Evolutionary conservation across 2,113 vertebrate genomes (phyloP), one percentile per base, ranked within the genome.

Genomic region (Etheostoma cragini): DNA sequence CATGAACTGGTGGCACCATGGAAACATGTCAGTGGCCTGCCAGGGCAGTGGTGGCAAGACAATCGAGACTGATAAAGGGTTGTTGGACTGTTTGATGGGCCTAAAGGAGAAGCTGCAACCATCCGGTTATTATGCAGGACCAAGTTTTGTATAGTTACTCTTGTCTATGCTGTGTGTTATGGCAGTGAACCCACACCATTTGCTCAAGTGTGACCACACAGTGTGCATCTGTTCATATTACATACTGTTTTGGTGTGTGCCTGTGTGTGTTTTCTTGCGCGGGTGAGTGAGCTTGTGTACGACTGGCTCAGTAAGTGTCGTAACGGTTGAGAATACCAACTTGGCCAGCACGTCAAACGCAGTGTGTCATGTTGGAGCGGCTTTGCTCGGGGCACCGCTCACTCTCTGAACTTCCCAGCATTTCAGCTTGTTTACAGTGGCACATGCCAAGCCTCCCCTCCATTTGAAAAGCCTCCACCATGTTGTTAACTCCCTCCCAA

Each of bases 371-470:
- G 74, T 78, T 73, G 84, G 86, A 87, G 72, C 61, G 42, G 77
- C 76, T 78, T 83, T 81, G 86, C 87, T 87, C 54, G 58, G 75
- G 73, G 84, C 79, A 46, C 64, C n/a, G 53, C 83, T 90, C 84
- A 24, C 80, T 88, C 80, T 66, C 83, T 82, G 66, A 84, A 81
- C 82, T 91, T 90, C 87, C 82, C 87, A 74, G 83, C 81, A 87
- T 83, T 87, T 80, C 80, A 79, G 87, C 89, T 87, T 93, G 92
- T 92, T 93, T 92, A 92, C 90, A 81, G 82, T 75, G 85, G 87
- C 91, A 82, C 89, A 89, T 87, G 83, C 90, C 93, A 93, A 90
- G 74, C 78, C 80, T 86, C 64, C 70, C 83, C 80, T 83, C 83
- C 71, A 52, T 90, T 81, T 91, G 76, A 91, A 91, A 91, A 91